phyloP scores from a whole-genome alignment of 1,140 invertebrate genomes.

The Formica selysi region DNA sequence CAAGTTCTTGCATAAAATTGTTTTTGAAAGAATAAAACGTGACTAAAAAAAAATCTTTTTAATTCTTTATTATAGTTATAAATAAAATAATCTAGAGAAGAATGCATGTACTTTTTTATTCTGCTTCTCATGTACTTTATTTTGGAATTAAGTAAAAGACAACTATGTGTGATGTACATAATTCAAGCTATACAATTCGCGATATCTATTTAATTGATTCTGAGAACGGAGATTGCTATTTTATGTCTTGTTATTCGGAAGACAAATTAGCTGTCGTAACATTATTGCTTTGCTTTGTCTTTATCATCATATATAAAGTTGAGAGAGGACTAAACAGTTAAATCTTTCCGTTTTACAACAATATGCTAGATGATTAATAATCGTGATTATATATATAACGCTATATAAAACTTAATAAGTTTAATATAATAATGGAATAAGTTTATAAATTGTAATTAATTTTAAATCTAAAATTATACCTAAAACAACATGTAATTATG shows the following conservation, averaged over 20 bases:
- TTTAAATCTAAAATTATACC: not conserved
- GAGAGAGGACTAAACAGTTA: not conserved
- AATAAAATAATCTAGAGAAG: not conserved
- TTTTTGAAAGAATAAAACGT: not conserved
- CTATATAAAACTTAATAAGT: not conserved
- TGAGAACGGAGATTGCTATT: not conserved
- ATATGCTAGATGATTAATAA: not conserved
- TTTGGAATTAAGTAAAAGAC: not conserved
- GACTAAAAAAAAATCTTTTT: too few relatives aligned
- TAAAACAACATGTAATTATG: not conserved
- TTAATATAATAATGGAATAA: not conserved
- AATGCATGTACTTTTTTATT: not conserved
- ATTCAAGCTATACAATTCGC: not conserved
- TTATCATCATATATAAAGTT: not conserved
- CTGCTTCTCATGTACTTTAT: not conserved
- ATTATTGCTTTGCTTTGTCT: constrained; percentile 9
- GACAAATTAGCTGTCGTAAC: constrained; percentile 21
- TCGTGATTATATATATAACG: not conserved
- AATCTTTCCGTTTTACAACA: not conserved
- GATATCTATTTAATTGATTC: not conserved
- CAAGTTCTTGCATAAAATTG: not conserved
- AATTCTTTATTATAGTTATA: not conserved
- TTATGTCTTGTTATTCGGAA: constrained; percentile 17
- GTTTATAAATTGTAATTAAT: not conserved
- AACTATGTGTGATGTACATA: not conserved